Conservation (phyloP, 2,113 vertebrate genomes). For the Psilopogon haemacephalus region DNA sequence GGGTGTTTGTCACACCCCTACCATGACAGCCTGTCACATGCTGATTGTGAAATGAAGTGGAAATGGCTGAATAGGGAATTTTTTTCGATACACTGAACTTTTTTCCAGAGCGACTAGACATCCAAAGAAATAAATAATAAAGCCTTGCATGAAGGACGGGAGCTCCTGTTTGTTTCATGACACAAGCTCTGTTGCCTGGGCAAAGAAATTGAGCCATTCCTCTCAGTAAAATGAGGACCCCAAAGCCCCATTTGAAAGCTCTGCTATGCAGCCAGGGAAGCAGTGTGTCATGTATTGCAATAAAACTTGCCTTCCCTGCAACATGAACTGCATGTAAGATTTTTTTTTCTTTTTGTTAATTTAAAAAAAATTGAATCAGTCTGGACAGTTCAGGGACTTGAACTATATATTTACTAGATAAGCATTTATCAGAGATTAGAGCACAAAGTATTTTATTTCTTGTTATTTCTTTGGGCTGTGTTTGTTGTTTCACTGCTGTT, state of each 20-base stretch:
- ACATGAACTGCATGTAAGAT: not conserved
- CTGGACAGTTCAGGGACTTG: constrained; percentile 16
- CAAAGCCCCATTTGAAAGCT: not conserved
- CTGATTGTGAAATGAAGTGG: not conserved
- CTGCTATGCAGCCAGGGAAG: not conserved
- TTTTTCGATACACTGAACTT: not conserved
- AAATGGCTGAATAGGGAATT: not conserved
- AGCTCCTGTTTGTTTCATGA: not conserved
- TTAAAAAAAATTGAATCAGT: constrained; percentile 49
- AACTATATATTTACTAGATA: constrained; percentile 52
- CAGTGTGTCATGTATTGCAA: not conserved
- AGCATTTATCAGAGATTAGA: constrained; percentile 38
- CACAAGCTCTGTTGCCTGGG: fast-evolving
- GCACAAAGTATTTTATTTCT: constrained; percentile 45
- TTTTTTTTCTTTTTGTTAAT: not conserved
- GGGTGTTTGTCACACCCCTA: no score
- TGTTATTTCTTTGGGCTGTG: constrained; percentile 42
- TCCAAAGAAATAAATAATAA: not conserved
- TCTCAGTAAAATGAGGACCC: not conserved
- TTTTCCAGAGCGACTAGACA: not conserved
- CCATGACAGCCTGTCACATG: no score
- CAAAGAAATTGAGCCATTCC: not conserved
- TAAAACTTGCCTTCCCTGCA: not conserved
- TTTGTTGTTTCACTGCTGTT: constrained; percentile 54
- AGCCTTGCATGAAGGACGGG: not conserved